phyloP scores from a whole-genome alignment of 2,888 invertebrate genomes.

The Pristionchus mayeri region DNA sequence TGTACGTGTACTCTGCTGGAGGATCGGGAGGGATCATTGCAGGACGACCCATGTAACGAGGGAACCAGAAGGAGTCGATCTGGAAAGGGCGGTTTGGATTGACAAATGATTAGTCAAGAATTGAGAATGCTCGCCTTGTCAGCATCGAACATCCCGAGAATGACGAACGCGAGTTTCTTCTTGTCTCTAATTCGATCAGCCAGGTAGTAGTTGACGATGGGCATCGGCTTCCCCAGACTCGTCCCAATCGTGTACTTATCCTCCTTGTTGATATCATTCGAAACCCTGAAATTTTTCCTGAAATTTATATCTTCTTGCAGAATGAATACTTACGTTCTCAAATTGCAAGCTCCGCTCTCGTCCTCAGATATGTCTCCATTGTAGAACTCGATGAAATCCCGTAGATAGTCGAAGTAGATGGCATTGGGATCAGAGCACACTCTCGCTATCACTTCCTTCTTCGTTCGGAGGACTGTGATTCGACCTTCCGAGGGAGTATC shows the following conservation, averaged over 20 bases:
- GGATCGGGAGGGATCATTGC: neutral
- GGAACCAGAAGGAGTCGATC: neutral
- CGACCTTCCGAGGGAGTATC: neutral
- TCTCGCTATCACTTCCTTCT: neutral
- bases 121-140: neutral
- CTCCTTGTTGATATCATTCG: neutral
- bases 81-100: neutral
- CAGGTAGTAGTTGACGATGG: neutral
- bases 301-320: too few relatives aligned
- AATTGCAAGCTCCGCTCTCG: neutral
- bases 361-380: neutral
- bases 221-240: neutral
- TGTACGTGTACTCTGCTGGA: neutral
- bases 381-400: conserved; percentile 1
- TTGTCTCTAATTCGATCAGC: neutral
- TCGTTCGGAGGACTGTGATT: neutral
- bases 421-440: neutral
- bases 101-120: neutral
- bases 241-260: neutral
- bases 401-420: neutral
- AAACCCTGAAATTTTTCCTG: neutral
- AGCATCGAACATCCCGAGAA: conserved; percentile 11
- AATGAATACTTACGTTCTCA: neutral
- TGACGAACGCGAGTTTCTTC: neutral
- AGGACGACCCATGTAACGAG: conserved; percentile 14